phyloP scores from a whole-genome alignment of 2,888 invertebrate species.

The Apeira syringaria region DNA sequence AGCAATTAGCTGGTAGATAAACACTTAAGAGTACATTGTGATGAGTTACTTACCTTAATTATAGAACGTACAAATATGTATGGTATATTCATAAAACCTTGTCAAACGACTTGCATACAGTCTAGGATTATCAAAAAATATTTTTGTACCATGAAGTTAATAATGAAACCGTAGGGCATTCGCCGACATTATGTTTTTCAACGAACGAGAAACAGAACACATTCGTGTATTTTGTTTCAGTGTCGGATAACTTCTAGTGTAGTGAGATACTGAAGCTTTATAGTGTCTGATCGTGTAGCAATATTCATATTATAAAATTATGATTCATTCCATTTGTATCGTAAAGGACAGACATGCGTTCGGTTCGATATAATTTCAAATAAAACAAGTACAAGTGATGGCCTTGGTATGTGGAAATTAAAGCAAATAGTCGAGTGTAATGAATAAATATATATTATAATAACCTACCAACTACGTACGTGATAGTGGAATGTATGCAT shows the following conservation, averaged over 20 bases:
- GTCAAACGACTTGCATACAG: conserved; percentile 40
- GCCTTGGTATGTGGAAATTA: conserved; percentile 67
- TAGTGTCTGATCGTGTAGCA: conserved; percentile 50
- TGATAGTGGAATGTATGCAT: conserved; percentile 46
- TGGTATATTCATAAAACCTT: conserved; percentile 63
- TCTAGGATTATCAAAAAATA: conserved; percentile 57
- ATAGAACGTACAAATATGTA: conserved; percentile 78
- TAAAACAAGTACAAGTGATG: conserved; percentile 74
- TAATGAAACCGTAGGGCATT: conserved; percentile 63
- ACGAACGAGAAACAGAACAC: conserved; percentile 27
- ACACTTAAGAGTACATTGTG: conserved; percentile 64
- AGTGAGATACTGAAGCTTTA: conserved; percentile 64
- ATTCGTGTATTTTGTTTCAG: conserved; percentile 22
- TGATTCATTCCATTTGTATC: conserved; percentile 64
- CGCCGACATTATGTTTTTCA: conserved; percentile 56
- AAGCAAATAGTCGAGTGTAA: conserved; percentile 56
- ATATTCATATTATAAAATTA: conserved; percentile 38
- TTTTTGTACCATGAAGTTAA: conserved; percentile 75
- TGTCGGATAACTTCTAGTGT: conserved; percentile 47
- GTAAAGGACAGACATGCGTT: conserved; percentile 44
- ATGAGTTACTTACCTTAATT: conserved; percentile 66
- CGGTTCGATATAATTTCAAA: conserved; percentile 51
- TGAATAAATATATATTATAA: too few species aligned
- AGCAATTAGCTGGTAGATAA: conserved; percentile 30
- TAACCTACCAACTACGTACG: conserved; percentile 46